Evolutionary conservation across 2,888 invertebrate species (phyloP), one percentile per base, ranked within the genome.

Genomic region (Cephus sareptanus): DNA sequence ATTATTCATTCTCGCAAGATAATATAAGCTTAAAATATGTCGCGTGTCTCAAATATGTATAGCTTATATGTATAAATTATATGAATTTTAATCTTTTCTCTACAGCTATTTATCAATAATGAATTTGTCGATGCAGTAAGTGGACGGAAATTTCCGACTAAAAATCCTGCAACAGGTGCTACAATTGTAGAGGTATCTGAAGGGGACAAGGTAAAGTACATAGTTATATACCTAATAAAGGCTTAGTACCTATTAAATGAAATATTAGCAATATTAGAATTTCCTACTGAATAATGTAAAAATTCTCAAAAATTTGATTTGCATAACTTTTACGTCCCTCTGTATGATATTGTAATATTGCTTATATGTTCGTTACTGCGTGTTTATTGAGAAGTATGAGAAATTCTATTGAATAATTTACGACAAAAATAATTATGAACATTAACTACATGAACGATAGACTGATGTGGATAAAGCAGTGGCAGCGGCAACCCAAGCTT

Each of bases 391-490:
- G 15, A 23, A 40, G 23, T 23, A 40, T 40, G 6, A 40, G 15
- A 15, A 15, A 4, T 15, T 40, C 6, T 40, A 40, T 40, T 40
- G 15, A 23, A 40, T 23, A 40, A 40, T 23, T 4, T 23, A 56
- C 23, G 9, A 23, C 2, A 23, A 56, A 56, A 2, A 23, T 56
- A 15, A 56, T 56, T 56, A 23, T 56, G 56, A 56, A 56, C 23
- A 1, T 15, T 9, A 15, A 40, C 40, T 23, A 23, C 40, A 40
- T 13, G 34, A 76, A 40, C 23, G 30, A 11, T 74, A 96, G 96
- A 96, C 95, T 80, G 97, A 97, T 91, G 94, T 97, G 1, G 95
- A 97, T 86, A 91, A 94, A 83, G 97, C 97, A 15, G 97, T 97
- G 23, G 93, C 93, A 75, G 97, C 97, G 73, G 97, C 97, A 0